phyloP scores from a whole-genome alignment of 2,888 invertebrate species.

The Drosophila nigricruria region DNA sequence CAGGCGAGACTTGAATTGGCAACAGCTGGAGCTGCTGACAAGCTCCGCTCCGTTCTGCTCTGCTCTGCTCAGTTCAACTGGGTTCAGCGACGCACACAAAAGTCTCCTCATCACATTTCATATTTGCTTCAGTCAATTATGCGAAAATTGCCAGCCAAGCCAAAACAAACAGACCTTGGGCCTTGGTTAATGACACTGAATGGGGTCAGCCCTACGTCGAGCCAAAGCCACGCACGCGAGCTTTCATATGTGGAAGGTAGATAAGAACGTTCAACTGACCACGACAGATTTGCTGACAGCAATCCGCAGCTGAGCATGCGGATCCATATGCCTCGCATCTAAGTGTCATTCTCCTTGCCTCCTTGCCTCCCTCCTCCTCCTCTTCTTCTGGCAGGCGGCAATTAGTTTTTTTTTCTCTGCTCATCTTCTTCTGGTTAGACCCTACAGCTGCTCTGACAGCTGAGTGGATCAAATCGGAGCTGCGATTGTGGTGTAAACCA shows the following conservation, averaged over 20 bases:
- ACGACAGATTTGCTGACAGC: conserved; percentile 68
- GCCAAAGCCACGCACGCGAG: conserved; percentile 27
- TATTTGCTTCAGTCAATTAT: conserved; percentile 69
- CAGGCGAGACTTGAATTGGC: conserved; percentile 26
- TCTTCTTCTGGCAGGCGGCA: conserved; percentile 41
- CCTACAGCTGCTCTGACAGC: conserved; percentile 13
- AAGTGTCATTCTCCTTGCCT: conserved; percentile 58
- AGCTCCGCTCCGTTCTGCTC: conserved; percentile 46
- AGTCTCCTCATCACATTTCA: conserved; percentile 59
- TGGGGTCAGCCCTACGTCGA: conserved; percentile 65
- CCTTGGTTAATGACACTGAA: conserved; percentile 81
- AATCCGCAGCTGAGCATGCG: conserved; percentile 49
- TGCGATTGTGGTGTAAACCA: conserved; percentile 26
- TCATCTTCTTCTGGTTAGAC: conserved; percentile 12
- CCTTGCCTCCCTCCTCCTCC: background rate
- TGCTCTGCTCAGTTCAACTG: conserved; percentile 51
- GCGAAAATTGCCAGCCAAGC: conserved; percentile 67
- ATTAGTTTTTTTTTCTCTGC: conserved; percentile 35
- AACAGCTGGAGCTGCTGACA: conserved; percentile 52
- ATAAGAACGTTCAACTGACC: conserved; percentile 53
- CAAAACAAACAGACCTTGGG: conserved; percentile 75
- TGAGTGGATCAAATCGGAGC: conserved; percentile 6
- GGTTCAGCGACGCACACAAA: conserved; percentile 45
- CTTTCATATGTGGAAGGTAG: conserved; percentile 28
- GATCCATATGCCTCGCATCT: conserved; percentile 16